Percentiles rank a stretch among this genome's conserved stretches.
Evolutionary conservation across 2,113 vertebrate species (phyloP).

Genomic region (Hydropotes inermis): DNA sequence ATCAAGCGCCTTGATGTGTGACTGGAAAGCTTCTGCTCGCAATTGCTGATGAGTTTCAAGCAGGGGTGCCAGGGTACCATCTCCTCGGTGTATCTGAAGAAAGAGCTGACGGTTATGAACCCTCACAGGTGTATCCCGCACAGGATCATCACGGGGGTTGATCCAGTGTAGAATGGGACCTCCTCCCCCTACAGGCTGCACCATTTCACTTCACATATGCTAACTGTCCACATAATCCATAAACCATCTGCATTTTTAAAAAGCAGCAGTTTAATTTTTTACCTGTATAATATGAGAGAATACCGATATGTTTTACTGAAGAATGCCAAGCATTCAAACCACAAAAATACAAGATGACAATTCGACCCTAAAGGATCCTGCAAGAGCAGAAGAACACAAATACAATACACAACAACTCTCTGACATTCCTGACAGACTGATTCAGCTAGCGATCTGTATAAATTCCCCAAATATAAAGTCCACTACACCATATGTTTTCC

Average conservation of each 20-base stretch:
- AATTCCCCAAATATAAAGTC: not conserved
- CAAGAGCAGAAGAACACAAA: not conserved
- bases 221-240: not conserved
- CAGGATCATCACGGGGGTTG: not conserved
- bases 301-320: not conserved
- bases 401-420: not conserved
- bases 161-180: not conserved
- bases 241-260: not conserved
- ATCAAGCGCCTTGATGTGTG: constrained; percentile 95
- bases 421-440: not conserved
- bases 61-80: constrained; percentile 93
- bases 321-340: not conserved
- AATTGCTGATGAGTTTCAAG: constrained; percentile 94
- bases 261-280: not conserved
- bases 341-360: not conserved
- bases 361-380: not conserved
- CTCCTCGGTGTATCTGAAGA: constrained; percentile 91
- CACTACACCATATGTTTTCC: not conserved
- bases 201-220: not conserved
- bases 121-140: constrained; percentile 17
- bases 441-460: not conserved
- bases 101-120: constrained; percentile 56
- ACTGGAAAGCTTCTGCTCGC: constrained; percentile 95
- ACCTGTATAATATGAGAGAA: not conserved
- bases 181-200: not conserved